These are phyloP conservation scores for Aldabrachelys gigantea DNA, from an alignment of 2,113 vertebrate genomes.

Conservation along the genomic window DNA sequence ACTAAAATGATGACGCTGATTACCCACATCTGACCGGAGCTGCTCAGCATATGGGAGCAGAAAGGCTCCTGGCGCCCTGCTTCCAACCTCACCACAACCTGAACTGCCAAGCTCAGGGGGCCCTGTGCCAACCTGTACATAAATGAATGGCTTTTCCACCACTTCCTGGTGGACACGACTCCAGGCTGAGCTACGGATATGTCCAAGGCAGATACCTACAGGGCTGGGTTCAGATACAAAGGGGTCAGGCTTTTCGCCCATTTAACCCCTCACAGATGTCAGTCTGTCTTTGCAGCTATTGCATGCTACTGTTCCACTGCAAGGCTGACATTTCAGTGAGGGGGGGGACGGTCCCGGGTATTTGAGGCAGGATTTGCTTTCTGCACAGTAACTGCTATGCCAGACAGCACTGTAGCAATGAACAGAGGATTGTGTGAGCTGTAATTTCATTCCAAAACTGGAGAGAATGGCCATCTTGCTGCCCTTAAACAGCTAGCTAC, in stretches of 20 bases:
- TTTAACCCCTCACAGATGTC: rapidly evolving
- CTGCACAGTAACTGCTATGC: rapidly evolving
- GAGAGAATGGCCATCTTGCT: background rate
- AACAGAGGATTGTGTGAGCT: background rate
- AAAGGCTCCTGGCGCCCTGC: background rate
- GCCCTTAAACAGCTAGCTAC: background rate
- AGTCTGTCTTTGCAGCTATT: background rate
- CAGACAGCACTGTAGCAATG: background rate
- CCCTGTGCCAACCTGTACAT: background rate
- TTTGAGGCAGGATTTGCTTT: no score
- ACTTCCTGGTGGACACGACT: background rate
- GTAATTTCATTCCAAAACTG: rapidly evolving
- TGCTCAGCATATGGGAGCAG: no score
- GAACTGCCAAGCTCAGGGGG: background rate
- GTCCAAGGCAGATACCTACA: background rate
- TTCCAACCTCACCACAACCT: background rate
- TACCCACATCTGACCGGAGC: background rate
- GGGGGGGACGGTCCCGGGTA: background rate
- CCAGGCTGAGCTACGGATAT: background rate
- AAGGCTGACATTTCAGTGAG: background rate
- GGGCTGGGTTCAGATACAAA: background rate
- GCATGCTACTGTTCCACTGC: rapidly evolving
- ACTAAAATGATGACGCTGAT: background rate
- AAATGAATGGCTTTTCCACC: background rate
- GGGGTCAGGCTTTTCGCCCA: no score